Conservation (phyloP, 1,140 invertebrate genomes). For the Dreissena rostriformis region DNA sequence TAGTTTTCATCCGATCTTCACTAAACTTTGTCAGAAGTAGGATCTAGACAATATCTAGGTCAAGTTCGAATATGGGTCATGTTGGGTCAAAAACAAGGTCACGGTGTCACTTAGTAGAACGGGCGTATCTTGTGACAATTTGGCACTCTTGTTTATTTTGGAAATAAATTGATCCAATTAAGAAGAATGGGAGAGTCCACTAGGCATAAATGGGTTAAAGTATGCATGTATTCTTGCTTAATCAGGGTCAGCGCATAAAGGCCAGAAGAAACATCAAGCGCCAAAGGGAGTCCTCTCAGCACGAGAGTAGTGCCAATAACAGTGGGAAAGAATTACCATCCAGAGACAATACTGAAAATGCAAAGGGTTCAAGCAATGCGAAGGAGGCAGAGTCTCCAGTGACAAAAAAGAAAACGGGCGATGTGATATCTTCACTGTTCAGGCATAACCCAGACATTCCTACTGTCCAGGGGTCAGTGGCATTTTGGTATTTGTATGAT, state of each 20-base stretch:
- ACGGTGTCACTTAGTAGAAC: no score
- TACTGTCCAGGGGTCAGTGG: conserved; percentile 21
- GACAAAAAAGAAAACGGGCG: conserved; percentile 16
- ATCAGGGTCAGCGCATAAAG: conserved; percentile 44
- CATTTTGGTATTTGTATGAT: not conserved
- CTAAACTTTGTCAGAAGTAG: no score
- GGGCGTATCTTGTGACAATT: no score
- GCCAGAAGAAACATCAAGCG: conserved; percentile 22
- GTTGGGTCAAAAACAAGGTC: no score
- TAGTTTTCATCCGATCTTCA: no score
- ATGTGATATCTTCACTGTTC: conserved; percentile 45
- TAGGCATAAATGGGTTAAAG: no score
- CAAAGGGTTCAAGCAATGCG: not conserved
- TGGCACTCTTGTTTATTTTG: no score
- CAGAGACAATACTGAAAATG: not conserved
- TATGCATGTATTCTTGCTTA: not conserved
- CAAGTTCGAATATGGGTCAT: no score
- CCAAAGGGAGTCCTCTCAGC: not conserved
- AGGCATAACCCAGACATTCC: conserved; percentile 55
- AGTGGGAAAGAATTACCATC: not conserved
- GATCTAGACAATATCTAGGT: no score
- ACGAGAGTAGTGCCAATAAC: not conserved
- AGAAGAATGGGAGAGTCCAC: no score
- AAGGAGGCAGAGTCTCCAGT: not conserved
- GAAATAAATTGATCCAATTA: no score